Evolutionary conservation across 2,113 vertebrate genomes (phyloP).

Genomic region (Barnardius zonarius): DNA sequence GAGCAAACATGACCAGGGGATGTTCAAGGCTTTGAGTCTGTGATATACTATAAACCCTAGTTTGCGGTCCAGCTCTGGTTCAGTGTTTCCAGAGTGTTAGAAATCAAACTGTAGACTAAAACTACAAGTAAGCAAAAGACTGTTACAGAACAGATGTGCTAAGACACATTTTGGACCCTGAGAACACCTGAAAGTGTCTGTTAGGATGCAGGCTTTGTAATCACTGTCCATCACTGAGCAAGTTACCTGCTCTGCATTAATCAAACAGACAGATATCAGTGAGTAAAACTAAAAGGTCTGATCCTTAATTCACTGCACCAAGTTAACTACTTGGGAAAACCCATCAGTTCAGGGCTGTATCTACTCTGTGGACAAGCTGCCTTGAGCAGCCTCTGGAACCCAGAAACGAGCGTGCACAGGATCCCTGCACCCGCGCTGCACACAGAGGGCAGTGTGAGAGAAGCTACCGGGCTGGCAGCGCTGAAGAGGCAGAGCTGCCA

Average conservation of each 20-base stretch:
- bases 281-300: not conserved
- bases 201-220: not conserved
- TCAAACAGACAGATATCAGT: not conserved
- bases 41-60: not conserved
- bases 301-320: not conserved
- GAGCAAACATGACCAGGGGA: not conserved
- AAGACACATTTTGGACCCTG: not conserved
- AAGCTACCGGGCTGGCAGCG: not conserved
- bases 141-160: not conserved
- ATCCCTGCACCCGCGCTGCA: not conserved
- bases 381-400: not conserved
- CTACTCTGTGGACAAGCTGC: not conserved
- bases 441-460: not conserved
- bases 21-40: not conserved
- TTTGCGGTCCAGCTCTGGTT: not conserved
- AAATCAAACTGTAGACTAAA: not conserved
- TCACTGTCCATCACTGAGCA: not conserved
- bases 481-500: not conserved
- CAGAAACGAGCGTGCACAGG: not conserved
- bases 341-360: rapidly evolving
- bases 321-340: not conserved
- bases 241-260: not conserved
- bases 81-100: not conserved
- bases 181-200: not conserved
- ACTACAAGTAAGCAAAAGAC: not conserved